These are phyloP conservation scores for Sarcophaga variegata DNA, from an alignment of 2,888 invertebrate species.

Conservation along the genomic window DNA sequence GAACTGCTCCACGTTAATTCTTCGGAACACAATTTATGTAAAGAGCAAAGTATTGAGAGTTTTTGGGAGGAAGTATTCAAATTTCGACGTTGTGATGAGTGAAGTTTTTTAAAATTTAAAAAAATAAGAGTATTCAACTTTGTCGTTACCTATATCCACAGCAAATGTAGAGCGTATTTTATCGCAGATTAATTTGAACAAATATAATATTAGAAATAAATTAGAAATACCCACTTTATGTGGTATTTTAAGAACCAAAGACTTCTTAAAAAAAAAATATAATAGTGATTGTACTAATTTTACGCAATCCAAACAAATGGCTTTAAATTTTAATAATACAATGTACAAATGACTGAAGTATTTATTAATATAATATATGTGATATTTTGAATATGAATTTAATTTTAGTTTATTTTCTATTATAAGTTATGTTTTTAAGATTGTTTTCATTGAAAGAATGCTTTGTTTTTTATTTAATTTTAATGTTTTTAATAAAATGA, in stretches of 20 bases:
- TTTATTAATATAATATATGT: too few species aligned
- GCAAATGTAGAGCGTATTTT: constrained; percentile 17
- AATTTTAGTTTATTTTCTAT: too few species aligned
- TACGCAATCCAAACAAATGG: constrained; percentile 43
- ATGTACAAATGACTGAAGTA: constrained; percentile 32
- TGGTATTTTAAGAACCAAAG: constrained; percentile 58
- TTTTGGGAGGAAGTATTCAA: background rate
- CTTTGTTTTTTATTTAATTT: too few species aligned
- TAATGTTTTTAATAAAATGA: too few species aligned
- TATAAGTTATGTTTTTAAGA: too few species aligned
- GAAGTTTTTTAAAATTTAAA: too few species aligned
- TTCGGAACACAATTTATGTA: background rate
- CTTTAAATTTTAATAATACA: constrained; percentile 27
- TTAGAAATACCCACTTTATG: constrained; percentile 50
- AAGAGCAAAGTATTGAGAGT: too few species aligned
- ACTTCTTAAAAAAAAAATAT: constrained; percentile 41
- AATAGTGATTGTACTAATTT: constrained; percentile 14
- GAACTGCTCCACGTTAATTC: too few species aligned
- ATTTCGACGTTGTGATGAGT: too few species aligned
- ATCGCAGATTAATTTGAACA: constrained; percentile 52
- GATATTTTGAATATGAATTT: too few species aligned
- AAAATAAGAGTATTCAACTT: too few species aligned
- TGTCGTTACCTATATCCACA: background rate
- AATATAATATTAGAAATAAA: constrained; percentile 27
- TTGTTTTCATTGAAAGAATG: too few species aligned